Evolutionary conservation across 1,140 invertebrate species (phyloP), one percentile per base, ranked within the genome.

Genomic region (Chelonus insularis): DNA sequence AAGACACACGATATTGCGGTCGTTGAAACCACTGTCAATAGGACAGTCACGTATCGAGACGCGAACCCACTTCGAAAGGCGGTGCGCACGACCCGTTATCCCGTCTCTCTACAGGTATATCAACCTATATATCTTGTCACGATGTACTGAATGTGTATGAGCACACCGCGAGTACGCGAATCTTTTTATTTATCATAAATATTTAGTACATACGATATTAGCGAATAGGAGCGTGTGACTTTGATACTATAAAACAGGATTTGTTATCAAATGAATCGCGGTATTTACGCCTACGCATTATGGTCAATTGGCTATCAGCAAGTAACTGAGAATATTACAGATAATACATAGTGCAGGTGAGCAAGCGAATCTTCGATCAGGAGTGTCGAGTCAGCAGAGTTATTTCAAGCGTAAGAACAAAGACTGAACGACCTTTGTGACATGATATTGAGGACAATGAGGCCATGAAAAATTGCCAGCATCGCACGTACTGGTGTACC

Each of bases 401-500:
- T 60, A 60, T 60, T 54, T 52, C 41, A 60, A 43, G 41, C 41
- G 37, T 20, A 43, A 11, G 52, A 39, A 60, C 67, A 69, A 63
- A 69, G 68, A 68, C 55, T 29, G 25, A 29, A 7, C 64, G 61
- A 65, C 64, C 70, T 68, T 70, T 67, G 66, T 67, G 68, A 64
- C 50, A 59, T 57, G 64, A 68, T 69, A 68, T 67, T 52, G 60
- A 60, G 69, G 68, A 73, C 71, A 72, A 73, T 74, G 66, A 72
- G 64, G 64, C 66, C 58, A 61, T 74, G 71, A 72, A 72, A 74
- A 74, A 74, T 72, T 68, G 65, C 64, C 55, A 52, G 61, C 65
- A 65, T 69, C 60, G 65, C 67, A 50, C 56, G 56, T 64, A 63
- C 60, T 43, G 50, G 41, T 47, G 14, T 25, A 51, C 48, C 36